Conservation (phyloP, 1,140 invertebrate genomes). For the Micrasema minimum region DNA sequence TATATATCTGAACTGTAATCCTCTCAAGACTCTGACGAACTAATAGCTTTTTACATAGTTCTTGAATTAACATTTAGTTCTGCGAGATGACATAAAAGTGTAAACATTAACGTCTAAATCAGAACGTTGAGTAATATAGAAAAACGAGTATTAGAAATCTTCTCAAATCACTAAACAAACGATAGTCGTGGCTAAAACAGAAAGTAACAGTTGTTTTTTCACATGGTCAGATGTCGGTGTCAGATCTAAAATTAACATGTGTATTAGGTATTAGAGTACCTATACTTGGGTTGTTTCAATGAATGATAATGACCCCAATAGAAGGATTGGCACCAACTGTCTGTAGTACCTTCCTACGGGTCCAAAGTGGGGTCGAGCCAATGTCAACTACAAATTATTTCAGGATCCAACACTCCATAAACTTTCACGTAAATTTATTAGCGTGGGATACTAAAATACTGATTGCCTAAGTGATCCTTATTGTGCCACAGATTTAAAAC, state of each 20-base stretch:
- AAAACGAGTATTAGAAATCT: no score
- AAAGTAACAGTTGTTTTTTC: slow-evolving; percentile 9
- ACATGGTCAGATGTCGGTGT: background rate
- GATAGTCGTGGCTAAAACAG: background rate
- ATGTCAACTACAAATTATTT: slow-evolving; percentile 23
- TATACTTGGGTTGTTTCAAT: slow-evolving; percentile 24
- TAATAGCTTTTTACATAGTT: no score
- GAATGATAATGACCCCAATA: slow-evolving; percentile 32
- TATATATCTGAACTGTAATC: no score
- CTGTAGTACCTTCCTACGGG: background rate
- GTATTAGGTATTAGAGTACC: background rate
- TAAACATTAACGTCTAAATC: no score
- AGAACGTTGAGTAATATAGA: no score
- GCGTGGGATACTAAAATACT: slow-evolving; percentile 8
- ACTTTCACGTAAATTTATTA: slow-evolving; percentile 21
- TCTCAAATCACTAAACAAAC: no score
- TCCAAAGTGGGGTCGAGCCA: slow-evolving; percentile 9
- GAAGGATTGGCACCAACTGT: background rate
- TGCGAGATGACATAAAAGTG: no score
- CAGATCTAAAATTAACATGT: slow-evolving; percentile 31
- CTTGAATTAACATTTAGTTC: no score
- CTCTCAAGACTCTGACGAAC: no score
- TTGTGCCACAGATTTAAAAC: no score
- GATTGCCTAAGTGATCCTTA: no score
- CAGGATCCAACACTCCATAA: slow-evolving; percentile 3